Conservation (phyloP, 2,113 vertebrate genomes). For the Peromyscus maniculatus region DNA sequence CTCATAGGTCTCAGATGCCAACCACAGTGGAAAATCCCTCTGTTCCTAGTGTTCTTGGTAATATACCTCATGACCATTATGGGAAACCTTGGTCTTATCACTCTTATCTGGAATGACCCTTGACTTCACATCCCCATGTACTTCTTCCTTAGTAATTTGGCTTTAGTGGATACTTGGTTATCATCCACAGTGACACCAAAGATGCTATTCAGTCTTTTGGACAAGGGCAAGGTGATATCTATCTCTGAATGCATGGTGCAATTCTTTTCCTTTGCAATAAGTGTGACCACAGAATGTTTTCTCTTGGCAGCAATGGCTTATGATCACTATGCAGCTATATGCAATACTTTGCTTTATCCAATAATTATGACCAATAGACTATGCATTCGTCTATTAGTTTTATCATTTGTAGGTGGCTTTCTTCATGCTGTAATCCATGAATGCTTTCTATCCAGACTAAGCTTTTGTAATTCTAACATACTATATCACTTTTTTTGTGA, state of each 20-base stretch:
- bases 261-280: slow-evolving; percentile 58
- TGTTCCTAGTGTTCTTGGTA: slow-evolving; percentile 59
- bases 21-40: background rate
- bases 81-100: slow-evolving; percentile 63
- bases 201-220: slow-evolving; percentile 46
- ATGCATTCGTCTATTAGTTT: background rate
- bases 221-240: slow-evolving; percentile 10
- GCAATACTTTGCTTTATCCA: slow-evolving; percentile 65
- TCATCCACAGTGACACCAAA: slow-evolving; percentile 67
- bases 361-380: slow-evolving; percentile 56
- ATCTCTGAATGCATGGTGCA: slow-evolving; percentile 63
- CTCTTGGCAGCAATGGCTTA: slow-evolving; percentile 72
- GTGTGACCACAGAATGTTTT: slow-evolving; percentile 71
- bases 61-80: slow-evolving; percentile 58
- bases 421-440: slow-evolving; percentile 70
- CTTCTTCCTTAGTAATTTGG: slow-evolving; percentile 62
- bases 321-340: slow-evolving; percentile 71
- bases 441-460: slow-evolving; percentile 76
- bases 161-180: slow-evolving; percentile 62
- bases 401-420: slow-evolving; percentile 73
- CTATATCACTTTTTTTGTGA: slow-evolving; percentile 72
- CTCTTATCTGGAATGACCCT: slow-evolving; percentile 54
- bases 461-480: slow-evolving; percentile 80
- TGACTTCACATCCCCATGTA: slow-evolving; percentile 74
- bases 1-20: slow-evolving; percentile 52